Evolutionary conservation across 2,888 invertebrate species (phyloP), one percentile per base, ranked within the genome.

Genomic region (Oligia fasciuncula): DNA sequence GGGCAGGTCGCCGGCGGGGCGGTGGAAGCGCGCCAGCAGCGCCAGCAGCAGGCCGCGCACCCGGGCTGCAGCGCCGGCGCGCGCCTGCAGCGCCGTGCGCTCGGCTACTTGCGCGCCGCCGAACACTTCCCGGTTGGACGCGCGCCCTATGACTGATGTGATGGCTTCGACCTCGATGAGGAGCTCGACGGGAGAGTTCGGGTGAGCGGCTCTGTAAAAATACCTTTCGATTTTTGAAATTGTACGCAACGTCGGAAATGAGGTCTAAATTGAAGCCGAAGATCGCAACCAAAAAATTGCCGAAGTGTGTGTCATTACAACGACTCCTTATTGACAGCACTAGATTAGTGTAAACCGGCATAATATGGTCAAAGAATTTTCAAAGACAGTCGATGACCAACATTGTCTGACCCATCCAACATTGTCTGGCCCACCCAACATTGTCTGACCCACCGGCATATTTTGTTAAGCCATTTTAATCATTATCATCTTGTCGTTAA

Each of bases 121-220:
- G 92, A 92, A 91, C 90, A 95, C 94, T 76, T 94, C 96, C 87
- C 94, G 97, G 93, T 97, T 97, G 23, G 98, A 97, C 4, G 98
- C 97, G 84, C 98, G 97, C 0, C 98, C 97, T 82, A 98, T 97
- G 43, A 98, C 97, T 0, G 98, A 98, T 0, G 99, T 98, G 4
- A 99, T 96, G 23, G 98, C 97, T 8, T 98, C 98, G 67, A 99
- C 96, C 93, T 99, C 99, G 85, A 97, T 97, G 51, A 99, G 95
- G 46, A 98, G 97, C 0, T 98, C 97, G 3, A 97, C 91, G 1
- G 98, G 97, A 13, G 98, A 97, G 76, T 97, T 97, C 0, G 98
- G 98, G 86, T 96, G 95, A 5, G 94, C 95, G 62, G 96, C 95
- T 83, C 96, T 96, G 89, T 0, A 4, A 49, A 13, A 49, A 49